Conservation (phyloP, 1,140 invertebrate species). For the Geopemphigus sp. region DNA sequence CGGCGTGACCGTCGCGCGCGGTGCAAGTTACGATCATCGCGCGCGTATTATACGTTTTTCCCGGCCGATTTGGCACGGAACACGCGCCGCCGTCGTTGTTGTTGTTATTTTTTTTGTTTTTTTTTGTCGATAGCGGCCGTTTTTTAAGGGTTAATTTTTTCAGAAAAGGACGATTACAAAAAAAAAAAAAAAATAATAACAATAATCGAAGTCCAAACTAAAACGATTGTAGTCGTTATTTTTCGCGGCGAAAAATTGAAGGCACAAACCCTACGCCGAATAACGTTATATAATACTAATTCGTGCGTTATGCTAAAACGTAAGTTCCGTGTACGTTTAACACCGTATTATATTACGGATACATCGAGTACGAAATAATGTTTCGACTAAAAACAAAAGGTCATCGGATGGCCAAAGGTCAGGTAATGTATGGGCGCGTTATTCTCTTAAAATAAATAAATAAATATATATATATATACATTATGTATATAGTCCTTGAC, state of each 20-base stretch:
- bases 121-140: background rate
- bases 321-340: background rate
- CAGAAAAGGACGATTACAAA: background rate
- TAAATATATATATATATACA: too few species aligned
- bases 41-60: background rate
- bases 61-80: conserved; percentile 9
- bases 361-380: background rate
- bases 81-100: too few species aligned
- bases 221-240: too few species aligned
- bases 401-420: background rate
- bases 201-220: too few species aligned
- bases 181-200: background rate
- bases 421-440: background rate
- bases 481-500: background rate
- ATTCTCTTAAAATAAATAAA: too few species aligned
- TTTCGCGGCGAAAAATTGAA: too few species aligned
- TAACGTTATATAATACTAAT: background rate
- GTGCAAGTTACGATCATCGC: background rate
- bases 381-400: conserved; percentile 7
- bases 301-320: background rate
- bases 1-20: background rate
- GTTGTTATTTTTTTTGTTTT: too few species aligned
- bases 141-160: conserved; percentile 2
- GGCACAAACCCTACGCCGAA: too few species aligned
- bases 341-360: background rate